Percentiles rank a stretch among this genome's conserved stretches.
Conservation (phyloP, 2,797 vertebrate species). For the Novumbra hubbsi region DNA sequence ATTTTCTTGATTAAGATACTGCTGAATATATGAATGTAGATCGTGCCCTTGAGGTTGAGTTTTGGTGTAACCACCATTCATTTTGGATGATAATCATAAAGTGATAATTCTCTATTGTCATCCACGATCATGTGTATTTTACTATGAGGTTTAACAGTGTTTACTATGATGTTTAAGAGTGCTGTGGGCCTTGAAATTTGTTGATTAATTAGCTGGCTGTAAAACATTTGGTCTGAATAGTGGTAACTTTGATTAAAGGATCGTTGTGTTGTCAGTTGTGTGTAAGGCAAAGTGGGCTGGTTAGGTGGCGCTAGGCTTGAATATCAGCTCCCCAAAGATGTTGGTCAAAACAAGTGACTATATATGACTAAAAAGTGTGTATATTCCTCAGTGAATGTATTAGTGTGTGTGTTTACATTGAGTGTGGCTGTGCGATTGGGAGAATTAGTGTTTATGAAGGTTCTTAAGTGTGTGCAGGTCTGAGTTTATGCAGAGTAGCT, state of each 20-base stretch:
- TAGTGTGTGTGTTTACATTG: no score
- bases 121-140: slow-evolving; percentile 33
- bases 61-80: slow-evolving; percentile 28
- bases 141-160: neutral
- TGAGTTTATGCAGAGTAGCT: no score
- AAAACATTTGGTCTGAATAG: slow-evolving; percentile 24
- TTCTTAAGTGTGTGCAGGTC: no score
- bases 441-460: no score
- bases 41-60: slow-evolving; percentile 12
- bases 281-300: slow-evolving; percentile 22
- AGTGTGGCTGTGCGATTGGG: no score
- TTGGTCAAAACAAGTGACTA: no score
- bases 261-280: slow-evolving; percentile 14
- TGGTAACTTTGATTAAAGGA: slow-evolving; percentile 38
- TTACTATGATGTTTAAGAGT: slow-evolving; percentile 15
- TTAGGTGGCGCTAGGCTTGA: no score
- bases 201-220: slow-evolving; percentile 27
- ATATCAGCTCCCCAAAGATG: no score
- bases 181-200: slow-evolving; percentile 17
- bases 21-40: slow-evolving; percentile 25
- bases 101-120: slow-evolving; percentile 16
- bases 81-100: slow-evolving; percentile 17
- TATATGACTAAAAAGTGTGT: no score
- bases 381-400: no score
- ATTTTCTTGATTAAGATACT: slow-evolving; percentile 36